Evolutionary conservation across 2,888 invertebrate species (phyloP), one percentile per base, ranked within the genome.

Genomic region (Baronia brevicornis): DNA sequence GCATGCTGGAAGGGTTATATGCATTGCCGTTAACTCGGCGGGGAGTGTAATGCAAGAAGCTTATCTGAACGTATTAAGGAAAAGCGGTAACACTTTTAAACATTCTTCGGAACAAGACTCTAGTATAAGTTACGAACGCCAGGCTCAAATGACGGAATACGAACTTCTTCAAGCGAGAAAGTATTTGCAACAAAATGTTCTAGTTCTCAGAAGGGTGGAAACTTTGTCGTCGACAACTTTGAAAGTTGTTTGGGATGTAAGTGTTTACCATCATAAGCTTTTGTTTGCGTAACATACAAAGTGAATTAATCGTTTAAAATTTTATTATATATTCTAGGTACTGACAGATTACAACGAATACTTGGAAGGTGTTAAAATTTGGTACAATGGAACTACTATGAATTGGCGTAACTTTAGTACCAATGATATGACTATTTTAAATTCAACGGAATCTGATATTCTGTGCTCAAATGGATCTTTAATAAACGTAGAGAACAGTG

Each of bases 211-310:
- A 59, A 85, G 88, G 59, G 82, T 88, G 38, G 87, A 87, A 60
- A 85, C 92, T 23, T 75, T 92, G 55, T 91, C 90, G 48, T 90
- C 94, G 9, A 92, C 91, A 23, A 90, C 92, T 29, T 87, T 94
- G 20, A 89, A 91, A 71, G 88, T 95, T 53, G 89, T 89, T 53
- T 95, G 95, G 95, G 90, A 91, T 84, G 91, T 92, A 67, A 84
- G 89, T 87, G 53, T 43, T 28, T 20, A 33, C n/a, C n/a, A 5
- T 11, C 5, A 15, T 8, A 2, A 23, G 24, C n/a, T 19, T 19
- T 20, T 3, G 2, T 15, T 24, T 14, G 5, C 18, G 10, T 24
- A 24, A 10, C 7, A 7, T 3, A 8, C 7, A 13, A 13, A 18
- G n/a, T 11, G 12, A 17, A 2, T 26, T 13, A 6, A n/a, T n/a